Conservation (phyloP, 1,140 invertebrate species). For the Apis dorsata region DNA sequence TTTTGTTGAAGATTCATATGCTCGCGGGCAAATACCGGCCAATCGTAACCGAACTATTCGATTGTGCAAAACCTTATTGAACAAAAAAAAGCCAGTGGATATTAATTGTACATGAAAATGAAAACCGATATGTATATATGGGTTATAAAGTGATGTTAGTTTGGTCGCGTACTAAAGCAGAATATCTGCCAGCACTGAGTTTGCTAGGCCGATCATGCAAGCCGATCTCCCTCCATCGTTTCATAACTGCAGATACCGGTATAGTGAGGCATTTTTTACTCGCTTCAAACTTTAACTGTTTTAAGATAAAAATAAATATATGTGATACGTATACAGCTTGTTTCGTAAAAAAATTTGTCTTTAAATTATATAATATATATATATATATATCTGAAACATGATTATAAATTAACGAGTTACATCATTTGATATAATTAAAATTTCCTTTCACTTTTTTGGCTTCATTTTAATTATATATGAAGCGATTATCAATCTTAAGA, state of each 20-base stretch:
- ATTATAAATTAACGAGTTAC: too few species aligned
- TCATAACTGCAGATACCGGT: slow-evolving; percentile 34
- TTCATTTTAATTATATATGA: not conserved
- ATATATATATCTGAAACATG: too few species aligned
- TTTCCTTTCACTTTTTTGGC: not conserved
- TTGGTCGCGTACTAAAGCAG: slow-evolving; percentile 46
- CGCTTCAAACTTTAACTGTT: not conserved
- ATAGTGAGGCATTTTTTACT: not conserved
- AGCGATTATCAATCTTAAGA: not conserved
- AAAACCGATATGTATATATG: not conserved
- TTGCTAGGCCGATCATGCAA: slow-evolving; percentile 42
- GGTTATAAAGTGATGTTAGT: slow-evolving; percentile 44
- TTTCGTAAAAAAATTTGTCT: too few species aligned
- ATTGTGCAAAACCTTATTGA: not conserved
- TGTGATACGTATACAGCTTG: not conserved
- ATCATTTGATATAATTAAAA: not conserved
- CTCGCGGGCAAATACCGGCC: slow-evolving; percentile 6
- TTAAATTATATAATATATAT: not conserved
- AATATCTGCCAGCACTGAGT: slow-evolving; percentile 35
- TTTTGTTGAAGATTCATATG: not conserved
- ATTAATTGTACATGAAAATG: not conserved
- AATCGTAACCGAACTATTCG: not conserved
- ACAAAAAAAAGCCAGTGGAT: not conserved
- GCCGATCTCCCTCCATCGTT: slow-evolving; percentile 53
- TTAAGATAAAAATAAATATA: not conserved